phyloP scores from a whole-genome alignment of 2,113 vertebrate genomes.

The Sitta europaea region DNA sequence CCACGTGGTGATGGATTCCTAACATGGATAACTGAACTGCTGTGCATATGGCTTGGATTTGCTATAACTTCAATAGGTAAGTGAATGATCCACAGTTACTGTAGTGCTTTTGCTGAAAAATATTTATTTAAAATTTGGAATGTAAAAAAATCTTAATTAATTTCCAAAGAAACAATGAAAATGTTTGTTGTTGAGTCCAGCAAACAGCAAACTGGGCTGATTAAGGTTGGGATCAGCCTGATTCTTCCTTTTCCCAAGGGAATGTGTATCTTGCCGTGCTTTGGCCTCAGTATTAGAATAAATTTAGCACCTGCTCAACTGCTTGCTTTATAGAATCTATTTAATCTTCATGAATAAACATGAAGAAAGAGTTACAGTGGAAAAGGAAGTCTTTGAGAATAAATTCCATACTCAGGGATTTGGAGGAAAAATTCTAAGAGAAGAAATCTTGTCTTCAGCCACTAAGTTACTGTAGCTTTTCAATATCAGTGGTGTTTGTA shows the following conservation, averaged over 20 bases:
- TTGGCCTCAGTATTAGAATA: neutral
- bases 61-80: slow-evolving; percentile 67
- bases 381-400: neutral
- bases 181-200: neutral
- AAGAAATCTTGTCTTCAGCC: neutral
- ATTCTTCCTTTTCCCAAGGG: neutral
- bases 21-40: slow-evolving; percentile 10
- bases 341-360: neutral
- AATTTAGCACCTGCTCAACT: neutral
- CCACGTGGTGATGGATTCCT: neutral
- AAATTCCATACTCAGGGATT: neutral
- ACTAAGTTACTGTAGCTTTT: neutral
- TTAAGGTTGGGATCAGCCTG: neutral
- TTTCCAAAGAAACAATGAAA: neutral
- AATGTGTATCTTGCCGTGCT: neutral
- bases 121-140: neutral
- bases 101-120: neutral
- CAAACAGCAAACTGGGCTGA: neutral
- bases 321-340: neutral
- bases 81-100: slow-evolving; percentile 39
- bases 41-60: slow-evolving; percentile 32
- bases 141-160: neutral
- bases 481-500: neutral
- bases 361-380: neutral
- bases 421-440: neutral